Evolutionary conservation across 2,888 invertebrate species (phyloP).

Genomic region (Cephus sareptanus): DNA sequence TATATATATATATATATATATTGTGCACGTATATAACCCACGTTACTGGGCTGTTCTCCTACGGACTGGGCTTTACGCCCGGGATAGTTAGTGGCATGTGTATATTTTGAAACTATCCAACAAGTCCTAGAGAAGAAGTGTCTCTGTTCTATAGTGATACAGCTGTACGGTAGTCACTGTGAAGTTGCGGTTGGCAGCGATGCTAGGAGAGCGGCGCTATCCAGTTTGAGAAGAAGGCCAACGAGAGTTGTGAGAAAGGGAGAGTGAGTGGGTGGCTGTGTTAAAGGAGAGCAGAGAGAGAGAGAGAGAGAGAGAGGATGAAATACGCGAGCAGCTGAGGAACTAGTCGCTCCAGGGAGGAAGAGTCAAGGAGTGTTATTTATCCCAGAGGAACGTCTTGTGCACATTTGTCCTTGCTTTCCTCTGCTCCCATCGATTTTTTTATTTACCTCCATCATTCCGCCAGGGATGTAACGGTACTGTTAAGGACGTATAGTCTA

Average conservation of each 20-base stretch:
- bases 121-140: conserved; percentile 32
- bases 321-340: conserved; percentile 21
- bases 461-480: too few species aligned
- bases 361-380: conserved; percentile 22
- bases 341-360: conserved; percentile 15
- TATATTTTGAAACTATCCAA: conserved; percentile 30
- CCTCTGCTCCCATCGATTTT: conserved; percentile 1
- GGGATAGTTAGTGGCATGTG: conserved; percentile 23
- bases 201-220: background rate
- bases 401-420: conserved; percentile 30
- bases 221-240: background rate
- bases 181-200: background rate
- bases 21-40: background rate
- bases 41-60: background rate
- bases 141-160: conserved; percentile 17
- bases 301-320: conserved; percentile 18
- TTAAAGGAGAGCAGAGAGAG: conserved; percentile 4
- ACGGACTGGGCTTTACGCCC: background rate
- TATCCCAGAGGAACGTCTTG: conserved; percentile 25
- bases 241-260: background rate
- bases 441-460: too few species aligned
- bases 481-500: background rate
- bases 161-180: background rate
- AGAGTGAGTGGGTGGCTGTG: conserved; percentile 2
- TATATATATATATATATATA: too few species aligned